Conservation (phyloP, 2,797 vertebrate species). For the Merluccius polli region DNA sequence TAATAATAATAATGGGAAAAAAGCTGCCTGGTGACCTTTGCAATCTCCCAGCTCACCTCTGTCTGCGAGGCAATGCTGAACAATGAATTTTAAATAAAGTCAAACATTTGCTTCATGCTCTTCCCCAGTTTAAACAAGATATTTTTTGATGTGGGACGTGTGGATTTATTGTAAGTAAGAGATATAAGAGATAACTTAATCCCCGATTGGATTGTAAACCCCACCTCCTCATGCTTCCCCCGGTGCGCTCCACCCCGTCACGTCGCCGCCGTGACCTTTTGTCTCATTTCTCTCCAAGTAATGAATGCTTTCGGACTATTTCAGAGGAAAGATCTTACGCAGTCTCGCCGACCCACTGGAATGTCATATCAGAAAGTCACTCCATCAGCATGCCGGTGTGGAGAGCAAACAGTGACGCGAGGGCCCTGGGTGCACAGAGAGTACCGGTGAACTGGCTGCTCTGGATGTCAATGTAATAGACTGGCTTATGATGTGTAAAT, state of each 20-base stretch:
- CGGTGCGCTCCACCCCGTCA: slow-evolving; percentile 55
- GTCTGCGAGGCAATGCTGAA: slow-evolving; percentile 65
- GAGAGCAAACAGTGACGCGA: slow-evolving; percentile 75
- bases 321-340: slow-evolving; percentile 67
- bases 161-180: slow-evolving; percentile 79
- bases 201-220: slow-evolving; percentile 74
- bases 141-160: slow-evolving; percentile 70
- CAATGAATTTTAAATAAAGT: slow-evolving; percentile 78
- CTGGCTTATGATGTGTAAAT: slow-evolving; percentile 81
- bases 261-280: slow-evolving; percentile 74
- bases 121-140: slow-evolving; percentile 77
- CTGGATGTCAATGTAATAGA: slow-evolving; percentile 77
- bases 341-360: slow-evolving; percentile 61
- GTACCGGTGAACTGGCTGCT: slow-evolving; percentile 57
- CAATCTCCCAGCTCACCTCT: slow-evolving; percentile 62
- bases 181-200: slow-evolving; percentile 77
- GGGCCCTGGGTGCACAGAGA: slow-evolving; percentile 46
- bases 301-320: slow-evolving; percentile 77
- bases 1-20: slow-evolving; percentile 35
- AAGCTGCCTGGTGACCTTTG: slow-evolving; percentile 61
- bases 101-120: slow-evolving; percentile 79
- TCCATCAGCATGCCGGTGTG: slow-evolving; percentile 79
- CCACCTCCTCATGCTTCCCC: slow-evolving; percentile 59
- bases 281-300: slow-evolving; percentile 72
- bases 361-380: slow-evolving; percentile 77